Evolutionary conservation across 2,113 vertebrate genomes (phyloP), one percentile per base, ranked within the genome.

Genomic region (Sander vitreus): DNA sequence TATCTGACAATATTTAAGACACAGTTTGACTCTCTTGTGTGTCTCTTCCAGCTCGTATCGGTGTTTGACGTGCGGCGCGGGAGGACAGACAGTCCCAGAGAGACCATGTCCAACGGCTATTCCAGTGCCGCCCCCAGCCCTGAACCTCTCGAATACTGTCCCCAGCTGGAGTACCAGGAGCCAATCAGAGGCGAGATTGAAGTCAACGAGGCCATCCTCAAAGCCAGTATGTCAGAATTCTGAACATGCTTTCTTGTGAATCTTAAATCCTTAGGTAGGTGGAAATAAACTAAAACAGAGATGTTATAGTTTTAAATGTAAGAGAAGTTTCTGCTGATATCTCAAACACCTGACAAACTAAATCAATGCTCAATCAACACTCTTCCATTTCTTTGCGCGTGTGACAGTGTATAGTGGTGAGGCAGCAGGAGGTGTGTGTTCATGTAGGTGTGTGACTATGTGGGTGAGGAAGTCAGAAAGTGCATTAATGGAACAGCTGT

Each of bases 141-240:
- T 0, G 92, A 92, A 15, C 76, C 85, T 0, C 91, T 96, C 54
- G 85, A 91, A 33, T 97, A 97, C 80, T 95, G 96, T 57, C 71
- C 93, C 9, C 89, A 93, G 85, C 93, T 95, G 57, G 85, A 89
- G 0, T 95, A 95, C 80, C 95, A 96, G 59, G 96, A 97, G 57
- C 95, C 96, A 0, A 66, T 87, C 74, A 87, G 90, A 27, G 90
- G 96, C 6, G 98, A 98, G 93, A 99, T 99, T 2, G 97, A 99
- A 93, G 97, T 99, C 80, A 99, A 96, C 47, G 94, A 97, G 81
- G 96, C 96, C 71, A 81, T 95, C 76, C 93, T 99, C 55, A 98
- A 97, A 92, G 91, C 96, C 78, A 97, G 98, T 99, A 96, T 0
- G 97, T 96, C 54, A 48, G 1, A 47, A 25, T 33, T 39, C 3